Evolutionary conservation across 2,113 vertebrate genomes (phyloP), one percentile per base, ranked within the genome.

Genomic region (Aptenodytes forsteri): DNA sequence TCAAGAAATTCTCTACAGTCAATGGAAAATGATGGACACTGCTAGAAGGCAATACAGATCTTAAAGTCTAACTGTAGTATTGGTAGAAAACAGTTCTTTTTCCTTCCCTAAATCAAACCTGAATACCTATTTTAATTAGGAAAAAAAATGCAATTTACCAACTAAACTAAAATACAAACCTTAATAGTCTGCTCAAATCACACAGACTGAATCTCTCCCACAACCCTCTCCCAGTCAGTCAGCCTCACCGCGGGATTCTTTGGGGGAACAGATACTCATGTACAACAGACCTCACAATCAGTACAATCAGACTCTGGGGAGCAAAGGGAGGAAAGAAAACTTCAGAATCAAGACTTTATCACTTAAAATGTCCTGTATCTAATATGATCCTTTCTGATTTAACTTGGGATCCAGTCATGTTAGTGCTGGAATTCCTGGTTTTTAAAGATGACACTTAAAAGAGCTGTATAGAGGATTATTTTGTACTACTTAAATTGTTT

Each of bases 191-290:
- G 13, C 30, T 90, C 32, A 65, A 23, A 34, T 11, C 8, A 40
- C 0, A 6, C 26, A 78, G 47, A 27, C 12, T 18, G 59, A 52
- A 58, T 73, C 7, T 75, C 21, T 76, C 25, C 19, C 19, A 50
- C 32, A 85, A 26, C 16, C 16, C 8, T 62, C 25, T 92, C 58
- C 38, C 32, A 42, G 56, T 36, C 36, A 70, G 23, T 66, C 50
- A 78, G 15, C 26, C 46, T 92, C 58, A 76, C 47, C 2, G 0
- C 0, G 0, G 21, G 8, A 49, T 29, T 59, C 32, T 67, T 36
- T 27, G 32, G 19, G 34, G 29, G 40, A 88, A 64, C 5, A 11
- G 38, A 44, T 66, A 22, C 25, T 67, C 42, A 71, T 55, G 18
- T 52, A 52, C 23, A 70, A 44, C 4, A n/a, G 58, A 67, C 34